Evolutionary conservation across 37 sponge, comb jelly and placozoan species (phyloP).

Genomic region (Petrosia ficiformis): DNA sequence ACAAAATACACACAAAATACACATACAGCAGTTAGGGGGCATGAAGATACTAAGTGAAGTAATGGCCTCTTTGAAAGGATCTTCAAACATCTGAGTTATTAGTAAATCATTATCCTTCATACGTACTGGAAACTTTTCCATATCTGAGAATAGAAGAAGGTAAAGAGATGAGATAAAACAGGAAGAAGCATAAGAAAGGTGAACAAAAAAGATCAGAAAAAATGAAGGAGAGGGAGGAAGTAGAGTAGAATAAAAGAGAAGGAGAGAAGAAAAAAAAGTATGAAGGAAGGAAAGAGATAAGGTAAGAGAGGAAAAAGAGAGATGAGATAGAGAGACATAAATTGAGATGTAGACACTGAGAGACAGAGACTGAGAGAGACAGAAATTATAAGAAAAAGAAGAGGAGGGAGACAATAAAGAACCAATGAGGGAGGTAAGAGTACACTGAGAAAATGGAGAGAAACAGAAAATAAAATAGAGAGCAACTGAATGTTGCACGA

Average conservation of each 20-base stretch:
- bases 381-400: too few relatives aligned
- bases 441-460: too few relatives aligned
- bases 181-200: not conserved
- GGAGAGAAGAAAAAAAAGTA: not conserved
- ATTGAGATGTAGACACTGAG: too few relatives aligned
- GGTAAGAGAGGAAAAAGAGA: too few relatives aligned
- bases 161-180: not conserved
- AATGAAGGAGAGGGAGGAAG: not conserved
- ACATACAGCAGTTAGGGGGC: slow-evolving; percentile 84
- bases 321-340: too few relatives aligned
- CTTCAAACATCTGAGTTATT: slow-evolving; percentile 89
- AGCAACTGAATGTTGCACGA: too few relatives aligned
- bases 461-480: too few relatives aligned
- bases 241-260: not conserved
- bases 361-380: too few relatives aligned
- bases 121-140: slow-evolving; percentile 97
- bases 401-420: too few relatives aligned
- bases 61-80: slow-evolving; percentile 83
- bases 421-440: too few relatives aligned
- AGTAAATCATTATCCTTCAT: slow-evolving; percentile 99
- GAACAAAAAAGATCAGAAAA: not conserved
- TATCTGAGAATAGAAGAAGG: slow-evolving; percentile 50
- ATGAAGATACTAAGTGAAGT: slow-evolving; percentile 89
- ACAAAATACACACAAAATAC: not conserved
- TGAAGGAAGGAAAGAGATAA: slow-evolving; percentile 4